Percentiles rank a stretch among this genome's conserved stretches.
These are phyloP conservation scores for Drosophila novamexicana DNA, from an alignment of 1,140 invertebrate genomes.

Conservation along the genomic window DNA sequence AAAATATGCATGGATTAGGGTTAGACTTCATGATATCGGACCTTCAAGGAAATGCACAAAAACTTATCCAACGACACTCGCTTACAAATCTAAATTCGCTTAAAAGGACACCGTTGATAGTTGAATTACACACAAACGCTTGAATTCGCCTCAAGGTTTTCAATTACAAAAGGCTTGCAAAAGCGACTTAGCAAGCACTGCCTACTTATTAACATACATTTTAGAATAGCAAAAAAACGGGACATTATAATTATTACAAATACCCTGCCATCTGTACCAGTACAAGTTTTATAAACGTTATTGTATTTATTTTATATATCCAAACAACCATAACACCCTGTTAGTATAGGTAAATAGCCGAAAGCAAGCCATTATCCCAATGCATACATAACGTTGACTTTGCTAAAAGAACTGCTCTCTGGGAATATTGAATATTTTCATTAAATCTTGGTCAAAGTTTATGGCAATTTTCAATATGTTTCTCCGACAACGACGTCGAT, in stretches of 20 bases:
- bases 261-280: no score
- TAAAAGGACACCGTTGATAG: slow-evolving; percentile 1
- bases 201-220: background rate
- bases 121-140: background rate
- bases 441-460: slow-evolving; percentile 73
- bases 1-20: slow-evolving; percentile 62
- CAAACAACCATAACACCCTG: background rate
- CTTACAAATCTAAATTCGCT: background rate
- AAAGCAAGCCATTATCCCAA: slow-evolving; percentile 1
- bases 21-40: slow-evolving; percentile 45
- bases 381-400: background rate
- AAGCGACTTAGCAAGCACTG: background rate
- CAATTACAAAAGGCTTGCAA: background rate
- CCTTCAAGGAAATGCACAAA: slow-evolving; percentile 1
- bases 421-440: slow-evolving; percentile 61
- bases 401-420: slow-evolving; percentile 14
- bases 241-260: no score
- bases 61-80: slow-evolving; percentile 2
- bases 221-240: no score
- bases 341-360: background rate
- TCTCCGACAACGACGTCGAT: slow-evolving; percentile 21
- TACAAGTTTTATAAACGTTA: no score
- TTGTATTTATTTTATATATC: background rate
- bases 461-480: slow-evolving; percentile 71
- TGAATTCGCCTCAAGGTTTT: background rate